Percentiles rank a stretch among this genome's conserved stretches.
Evolutionary conservation across 2,113 vertebrate species (phyloP).

Genomic region (Xyrauchen texanus): DNA sequence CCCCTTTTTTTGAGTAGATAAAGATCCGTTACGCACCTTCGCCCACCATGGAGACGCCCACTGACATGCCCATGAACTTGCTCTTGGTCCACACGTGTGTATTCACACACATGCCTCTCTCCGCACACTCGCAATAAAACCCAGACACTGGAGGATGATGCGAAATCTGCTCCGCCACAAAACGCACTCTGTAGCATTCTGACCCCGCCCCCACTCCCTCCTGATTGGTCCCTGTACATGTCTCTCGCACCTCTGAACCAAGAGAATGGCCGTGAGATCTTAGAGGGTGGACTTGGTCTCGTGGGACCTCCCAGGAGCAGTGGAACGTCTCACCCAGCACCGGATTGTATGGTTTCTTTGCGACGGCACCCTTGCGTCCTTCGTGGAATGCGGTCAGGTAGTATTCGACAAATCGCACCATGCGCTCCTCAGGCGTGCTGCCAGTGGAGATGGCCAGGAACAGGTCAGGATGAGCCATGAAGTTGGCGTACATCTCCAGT

Average conservation of each 20-base stretch:
- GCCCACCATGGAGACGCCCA: constrained; percentile 96
- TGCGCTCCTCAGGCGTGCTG: constrained; percentile 86
- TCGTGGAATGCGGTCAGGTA: constrained; percentile 95
- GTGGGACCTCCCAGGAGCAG: constrained; percentile 92
- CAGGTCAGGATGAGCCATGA: constrained; percentile 95
- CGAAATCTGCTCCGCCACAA: constrained; percentile 94
- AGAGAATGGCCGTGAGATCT: constrained; percentile 67
- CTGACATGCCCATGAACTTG: constrained; percentile 99
- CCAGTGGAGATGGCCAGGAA: constrained; percentile 87
- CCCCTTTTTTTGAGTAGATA: too few relatives aligned
- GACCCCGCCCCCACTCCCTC: constrained; percentile 62
- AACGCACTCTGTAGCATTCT: constrained; percentile 82
- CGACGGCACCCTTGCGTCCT: constrained; percentile 91
- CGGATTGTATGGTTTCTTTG: constrained; percentile 97
- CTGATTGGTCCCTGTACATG: constrained; percentile 59
- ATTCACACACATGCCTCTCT: constrained; percentile 88
- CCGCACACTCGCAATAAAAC: constrained; percentile 95
- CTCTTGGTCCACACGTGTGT: constrained; percentile 96
- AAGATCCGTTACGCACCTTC: constrained; percentile 77
- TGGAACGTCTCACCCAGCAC: constrained; percentile 92
- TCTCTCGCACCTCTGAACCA: constrained; percentile 49
- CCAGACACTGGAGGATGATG: constrained; percentile 93
- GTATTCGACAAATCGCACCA: constrained; percentile 92
- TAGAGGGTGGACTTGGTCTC: constrained; percentile 79
- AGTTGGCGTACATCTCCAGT: constrained; percentile 98